A percentile compares a stretch with the other conserved stretches of the same genome.
phyloP scores from a whole-genome alignment of 2,797 vertebrate species.

The Tangara arthus region DNA sequence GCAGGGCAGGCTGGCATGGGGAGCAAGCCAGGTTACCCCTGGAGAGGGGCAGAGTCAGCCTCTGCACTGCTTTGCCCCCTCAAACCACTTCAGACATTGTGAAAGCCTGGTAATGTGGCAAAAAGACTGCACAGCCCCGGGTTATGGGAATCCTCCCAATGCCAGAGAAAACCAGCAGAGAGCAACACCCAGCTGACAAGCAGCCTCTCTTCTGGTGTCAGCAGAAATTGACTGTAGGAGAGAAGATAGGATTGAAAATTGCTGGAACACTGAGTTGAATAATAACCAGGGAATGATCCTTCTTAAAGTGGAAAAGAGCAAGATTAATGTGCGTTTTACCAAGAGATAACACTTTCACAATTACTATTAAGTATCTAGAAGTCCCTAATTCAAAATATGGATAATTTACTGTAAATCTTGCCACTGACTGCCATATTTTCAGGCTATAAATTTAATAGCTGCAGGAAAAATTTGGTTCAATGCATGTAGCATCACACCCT shows the following conservation, averaged over 20 bases:
- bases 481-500: background rate
- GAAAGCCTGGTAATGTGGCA: background rate
- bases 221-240: background rate
- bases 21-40: background rate
- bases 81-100: no score
- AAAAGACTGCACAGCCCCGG: fast-evolving
- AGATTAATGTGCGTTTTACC: constrained; percentile 43
- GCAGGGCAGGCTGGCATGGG: fast-evolving
- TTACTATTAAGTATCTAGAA: constrained; percentile 28
- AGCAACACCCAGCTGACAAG: background rate
- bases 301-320: background rate
- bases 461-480: background rate
- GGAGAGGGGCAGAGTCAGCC: background rate
- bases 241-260: background rate
- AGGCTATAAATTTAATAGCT: constrained; percentile 12
- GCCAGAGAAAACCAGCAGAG: background rate
- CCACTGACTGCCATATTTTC: background rate
- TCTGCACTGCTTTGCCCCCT: background rate
- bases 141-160: background rate
- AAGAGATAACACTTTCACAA: background rate
- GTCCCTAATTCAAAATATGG: constrained; percentile 39
- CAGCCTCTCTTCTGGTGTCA: background rate
- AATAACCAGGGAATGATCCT: background rate
- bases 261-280: background rate
- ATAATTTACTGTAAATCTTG: constrained; percentile 15